phyloP scores from a whole-genome alignment of 2,113 vertebrate species.

The Cisticola juncidis region DNA sequence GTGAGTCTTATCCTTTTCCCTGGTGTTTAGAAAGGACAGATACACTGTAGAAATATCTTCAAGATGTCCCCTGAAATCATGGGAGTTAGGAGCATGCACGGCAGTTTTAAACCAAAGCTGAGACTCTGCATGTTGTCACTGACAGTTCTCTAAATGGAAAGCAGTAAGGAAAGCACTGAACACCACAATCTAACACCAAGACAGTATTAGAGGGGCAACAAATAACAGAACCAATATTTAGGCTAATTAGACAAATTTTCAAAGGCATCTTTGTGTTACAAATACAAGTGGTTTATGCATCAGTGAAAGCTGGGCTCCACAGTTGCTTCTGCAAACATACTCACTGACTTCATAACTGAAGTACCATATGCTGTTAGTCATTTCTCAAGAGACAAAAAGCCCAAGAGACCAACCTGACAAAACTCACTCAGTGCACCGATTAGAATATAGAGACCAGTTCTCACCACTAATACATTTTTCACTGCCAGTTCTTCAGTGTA shows the following conservation, averaged over 20 bases:
- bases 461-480: background rate
- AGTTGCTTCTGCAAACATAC: slow-evolving; percentile 32
- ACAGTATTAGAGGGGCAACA: background rate
- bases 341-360: background rate
- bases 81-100: background rate
- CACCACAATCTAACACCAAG: background rate
- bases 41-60: background rate
- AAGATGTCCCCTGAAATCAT: background rate
- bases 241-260: background rate
- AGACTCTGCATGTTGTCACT: background rate
- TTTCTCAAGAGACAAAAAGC: slow-evolving; percentile 56
- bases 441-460: slow-evolving; percentile 19
- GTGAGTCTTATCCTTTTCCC: background rate
- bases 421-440: slow-evolving; percentile 40
- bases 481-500: background rate
- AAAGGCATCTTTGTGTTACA: background rate
- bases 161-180: background rate
- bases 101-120: background rate
- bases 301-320: background rate
- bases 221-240: background rate
- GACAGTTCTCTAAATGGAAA: background rate
- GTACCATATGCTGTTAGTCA: slow-evolving; percentile 35
- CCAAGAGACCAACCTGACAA: slow-evolving; percentile 54
- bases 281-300: background rate
- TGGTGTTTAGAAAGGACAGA: background rate